Evolutionary conservation across 2,113 vertebrate genomes (phyloP), one percentile per base, ranked within the genome.

Genomic region (Eolophus roseicapilla): DNA sequence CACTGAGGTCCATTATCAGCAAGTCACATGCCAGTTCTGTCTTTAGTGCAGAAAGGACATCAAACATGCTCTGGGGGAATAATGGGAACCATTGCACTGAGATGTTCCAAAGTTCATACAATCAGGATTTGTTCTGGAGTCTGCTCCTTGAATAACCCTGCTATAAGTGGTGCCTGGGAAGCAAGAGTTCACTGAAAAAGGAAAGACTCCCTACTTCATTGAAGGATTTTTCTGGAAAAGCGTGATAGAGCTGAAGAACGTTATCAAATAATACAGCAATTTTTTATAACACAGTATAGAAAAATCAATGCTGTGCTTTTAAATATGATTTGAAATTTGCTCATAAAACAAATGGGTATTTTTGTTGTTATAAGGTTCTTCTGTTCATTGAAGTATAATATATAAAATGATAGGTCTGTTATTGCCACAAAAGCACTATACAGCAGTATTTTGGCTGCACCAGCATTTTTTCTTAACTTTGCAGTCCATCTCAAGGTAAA

Each of bases 391-490:
- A 67, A 81, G 24, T 68, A 31, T 67, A 82, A 43, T 77, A 50
- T 74, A 49, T 17, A 60, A 65, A 78, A 68, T 1, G 0, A 27
- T 73, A 89, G n/a, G 7, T 81, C 27, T 16, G 17, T 90, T 90
- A 81, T 43, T 76, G 53, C 28, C 50, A 78, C 85, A 90, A 68
- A 62, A 95, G 62, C 50, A 78, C 50, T 94, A 82, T 52, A 28
- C n/a, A 74, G 59, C 59, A 82, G 31, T 67, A 44, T 73, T 95
- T 91, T 28, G 17, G 23, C 74, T 88, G 41, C 23, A 55, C 27
- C 50, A 96, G 82, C 87, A 83, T 78, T 82, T 92, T 90, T 85
- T 59, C 49, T 88, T 83, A 77, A 77, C 67, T 90, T 89, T 94
- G 59, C 27, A 60, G 63, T 68, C n/a, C n/a, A 75, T 63, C 7